phyloP scores from a whole-genome alignment of 1,140 invertebrate species.

The Cydia fagiglandana region DNA sequence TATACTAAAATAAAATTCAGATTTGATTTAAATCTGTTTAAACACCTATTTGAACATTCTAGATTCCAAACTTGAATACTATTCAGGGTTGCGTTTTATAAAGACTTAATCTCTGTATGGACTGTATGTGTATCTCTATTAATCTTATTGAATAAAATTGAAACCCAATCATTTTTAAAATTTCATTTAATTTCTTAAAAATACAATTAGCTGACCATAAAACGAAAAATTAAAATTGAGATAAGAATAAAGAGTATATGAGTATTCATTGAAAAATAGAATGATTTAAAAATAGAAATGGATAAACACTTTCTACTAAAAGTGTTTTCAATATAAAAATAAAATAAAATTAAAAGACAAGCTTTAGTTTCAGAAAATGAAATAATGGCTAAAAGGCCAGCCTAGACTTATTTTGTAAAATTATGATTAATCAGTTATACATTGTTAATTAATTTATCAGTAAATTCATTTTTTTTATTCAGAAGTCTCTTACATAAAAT shows the following conservation, averaged over 20 bases:
- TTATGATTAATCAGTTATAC: slow-evolving; percentile 19
- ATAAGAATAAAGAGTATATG: slow-evolving; percentile 42
- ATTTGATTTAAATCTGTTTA: too few relatives aligned
- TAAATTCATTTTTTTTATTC: slow-evolving; percentile 31
- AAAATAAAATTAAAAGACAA: slow-evolving; percentile 24
- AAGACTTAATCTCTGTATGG: too few relatives aligned
- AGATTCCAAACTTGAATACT: too few relatives aligned
- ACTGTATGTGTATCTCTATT: too few relatives aligned
- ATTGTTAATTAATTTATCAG: slow-evolving; percentile 33
- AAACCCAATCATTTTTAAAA: slow-evolving; percentile 5
- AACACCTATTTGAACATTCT: too few relatives aligned
- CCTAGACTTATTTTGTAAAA: slow-evolving; percentile 36
- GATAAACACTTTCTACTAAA: slow-evolving; percentile 62
- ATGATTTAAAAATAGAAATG: slow-evolving; percentile 41
- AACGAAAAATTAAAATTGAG: slow-evolving; percentile 39
- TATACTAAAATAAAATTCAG: too few relatives aligned
- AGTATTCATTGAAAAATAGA: slow-evolving; percentile 39
- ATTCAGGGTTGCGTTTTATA: too few relatives aligned
- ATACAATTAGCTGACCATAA: slow-evolving; percentile 38
- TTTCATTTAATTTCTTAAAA: slow-evolving; percentile 30
- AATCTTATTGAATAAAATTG: too few relatives aligned
- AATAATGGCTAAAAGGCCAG: slow-evolving; percentile 41
- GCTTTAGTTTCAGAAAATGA: slow-evolving; percentile 34
- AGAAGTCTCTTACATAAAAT: slow-evolving; percentile 47
- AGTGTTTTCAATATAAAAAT: slow-evolving; percentile 53